Evolutionary conservation across 2,888 invertebrate genomes (phyloP), one percentile per base, ranked within the genome.

Genomic region (Standfussiana lucernea): DNA sequence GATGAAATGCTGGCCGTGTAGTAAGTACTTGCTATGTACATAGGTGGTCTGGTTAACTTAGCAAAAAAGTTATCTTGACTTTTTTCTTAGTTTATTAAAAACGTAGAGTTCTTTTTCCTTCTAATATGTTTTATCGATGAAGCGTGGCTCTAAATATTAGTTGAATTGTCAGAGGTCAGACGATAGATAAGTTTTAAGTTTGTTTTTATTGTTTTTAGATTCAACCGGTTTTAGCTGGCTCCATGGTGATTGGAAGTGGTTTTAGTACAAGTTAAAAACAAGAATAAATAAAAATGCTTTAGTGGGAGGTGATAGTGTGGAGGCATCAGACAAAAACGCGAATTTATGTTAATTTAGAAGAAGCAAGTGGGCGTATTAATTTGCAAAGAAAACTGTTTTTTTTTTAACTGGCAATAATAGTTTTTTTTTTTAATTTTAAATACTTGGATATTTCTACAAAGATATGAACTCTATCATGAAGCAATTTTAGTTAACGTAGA

Each of bases 1-100:
- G 93, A 94, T 95, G 95, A 96, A 96, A 94, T 94, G 92, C 92
- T 91, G 91, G 91, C 88, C 88, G 88, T 84, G 80, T 86, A 86
- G 83, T 83, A 83, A 84, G 84, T 82, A 85, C 81, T 84, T 84
- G 82, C 79, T 79, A 86, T 86, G 78, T 83, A 88, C 85, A 82
- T 88, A 86, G 83, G 80, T 87, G 88, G 89, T 90, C 89, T 89
- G 87, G 89, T 83, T 83, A 89, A 84, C 83, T 86, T 73, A 81
- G 89, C 85, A 95, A 94, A 95, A 94, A 91, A 86, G 59, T 69
- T 80, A 64, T 66, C 76, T 75, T 62, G 72, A 61, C 59, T 84
- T 79, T 84, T 84, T 80, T 68, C 35, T 37, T 21, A 35, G 7
- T 71, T 72, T 61, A 73, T 72, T 35, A 47, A 72, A 69, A 53